Evolutionary conservation across 2,888 invertebrate genomes (phyloP).

Genomic region (Meghimatium bilineatum): DNA sequence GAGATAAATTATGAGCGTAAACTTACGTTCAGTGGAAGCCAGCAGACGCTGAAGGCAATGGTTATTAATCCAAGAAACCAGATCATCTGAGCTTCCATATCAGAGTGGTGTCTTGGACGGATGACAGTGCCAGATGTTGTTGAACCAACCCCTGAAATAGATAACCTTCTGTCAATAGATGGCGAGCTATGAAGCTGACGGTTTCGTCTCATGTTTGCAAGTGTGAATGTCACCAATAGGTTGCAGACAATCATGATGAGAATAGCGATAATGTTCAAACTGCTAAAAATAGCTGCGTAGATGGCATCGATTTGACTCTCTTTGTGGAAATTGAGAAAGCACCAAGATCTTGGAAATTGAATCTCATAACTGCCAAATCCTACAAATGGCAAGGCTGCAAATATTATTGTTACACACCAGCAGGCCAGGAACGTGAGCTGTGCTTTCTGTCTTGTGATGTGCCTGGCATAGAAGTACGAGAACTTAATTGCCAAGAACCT

Average conservation of each 20-base stretch:
- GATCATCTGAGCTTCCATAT: conserved; percentile 76
- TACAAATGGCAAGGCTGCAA: conserved; percentile 72
- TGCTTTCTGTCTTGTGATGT: conserved; percentile 67
- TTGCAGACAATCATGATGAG: conserved; percentile 66
- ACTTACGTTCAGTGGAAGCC: conserved; percentile 76
- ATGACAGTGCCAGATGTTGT: conserved; percentile 41
- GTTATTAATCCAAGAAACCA: conserved; percentile 75
- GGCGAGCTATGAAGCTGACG: conserved; percentile 55
- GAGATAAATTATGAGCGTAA: not conserved
- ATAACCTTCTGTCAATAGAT: conserved; percentile 34
- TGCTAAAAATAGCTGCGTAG: conserved; percentile 70
- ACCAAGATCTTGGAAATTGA: conserved; percentile 77
- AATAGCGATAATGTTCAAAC: conserved; percentile 68
- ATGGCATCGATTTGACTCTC: conserved; percentile 58
- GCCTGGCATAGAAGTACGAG: conserved; percentile 72
- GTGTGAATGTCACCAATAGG: conserved; percentile 62
- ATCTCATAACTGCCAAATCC: conserved; percentile 74
- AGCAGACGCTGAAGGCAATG: conserved; percentile 74
- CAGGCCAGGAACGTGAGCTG: conserved; percentile 64
- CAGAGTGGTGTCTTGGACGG: conserved; percentile 43
- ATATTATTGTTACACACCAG: conserved; percentile 49
- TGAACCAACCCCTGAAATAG: conserved; percentile 40
- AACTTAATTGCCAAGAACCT: conserved; percentile 73
- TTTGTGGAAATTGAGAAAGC: conserved; percentile 74
- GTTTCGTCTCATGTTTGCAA: conserved; percentile 64